Conservation (phyloP, 2,888 invertebrate species). For the Lymantria dispar region DNA sequence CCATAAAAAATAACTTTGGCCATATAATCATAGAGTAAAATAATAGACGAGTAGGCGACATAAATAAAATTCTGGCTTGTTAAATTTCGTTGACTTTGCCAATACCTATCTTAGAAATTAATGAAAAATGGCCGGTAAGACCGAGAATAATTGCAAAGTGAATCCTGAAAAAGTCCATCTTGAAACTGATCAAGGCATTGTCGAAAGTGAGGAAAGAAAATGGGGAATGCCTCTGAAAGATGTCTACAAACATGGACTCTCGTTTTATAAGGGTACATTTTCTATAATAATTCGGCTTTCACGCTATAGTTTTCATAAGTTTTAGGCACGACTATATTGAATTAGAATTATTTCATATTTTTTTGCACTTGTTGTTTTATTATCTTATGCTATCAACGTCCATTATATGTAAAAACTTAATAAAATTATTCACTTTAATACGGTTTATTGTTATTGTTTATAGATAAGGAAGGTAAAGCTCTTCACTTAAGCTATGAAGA, state of each 20-base stretch:
- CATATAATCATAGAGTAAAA: no score
- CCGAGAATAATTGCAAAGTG: conserved; percentile 55
- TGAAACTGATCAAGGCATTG: conserved; percentile 76
- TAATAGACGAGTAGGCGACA: no score
- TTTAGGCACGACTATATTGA: no score
- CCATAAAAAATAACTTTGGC: no score
- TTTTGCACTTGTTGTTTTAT: no score
- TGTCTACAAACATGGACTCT: conserved; percentile 93
- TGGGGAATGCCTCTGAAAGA: conserved; percentile 89
- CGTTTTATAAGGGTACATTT: conserved; percentile 94
- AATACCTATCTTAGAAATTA: conserved; percentile 17
- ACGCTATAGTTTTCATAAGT: neutral
- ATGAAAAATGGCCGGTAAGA: conserved; percentile 53
- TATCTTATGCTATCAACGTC: no score
- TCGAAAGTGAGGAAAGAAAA: conserved; percentile 78
- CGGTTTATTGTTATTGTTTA: conserved; percentile 35
- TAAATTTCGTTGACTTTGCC: conserved; percentile 19
- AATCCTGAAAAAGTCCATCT: conserved; percentile 67
- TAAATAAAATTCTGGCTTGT: conserved; percentile 19
- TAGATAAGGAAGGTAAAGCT: conserved; percentile 99
- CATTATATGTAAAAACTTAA: neutral
- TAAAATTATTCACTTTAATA: conserved; percentile 7
- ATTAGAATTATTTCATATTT: no score
- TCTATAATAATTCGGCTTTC: conserved; percentile 4
- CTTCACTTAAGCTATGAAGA: conserved; percentile 97